Base-by-base conservation (phyloP, 2,888 invertebrate species). In the Charanyca ferruginea region DNA sequence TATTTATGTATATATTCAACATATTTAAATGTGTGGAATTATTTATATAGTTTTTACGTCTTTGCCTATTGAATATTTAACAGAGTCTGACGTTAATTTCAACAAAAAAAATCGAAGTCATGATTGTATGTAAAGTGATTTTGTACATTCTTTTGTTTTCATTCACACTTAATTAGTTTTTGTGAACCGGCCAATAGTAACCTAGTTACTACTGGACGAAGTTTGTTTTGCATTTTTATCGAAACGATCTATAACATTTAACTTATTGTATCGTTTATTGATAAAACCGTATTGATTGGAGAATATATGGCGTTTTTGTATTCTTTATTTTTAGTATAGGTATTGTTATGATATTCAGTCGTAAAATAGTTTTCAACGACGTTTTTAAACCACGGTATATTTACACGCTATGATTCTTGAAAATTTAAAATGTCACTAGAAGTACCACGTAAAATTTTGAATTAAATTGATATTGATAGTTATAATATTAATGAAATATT, bases 81-180 rank as follows among this genome's bases (percentile, higher is more conserved):
- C 58, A 66, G 58, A 65, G 22, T 35, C 53, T 73, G 80, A 83
- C 73, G 76, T 51, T 48, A 51, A 35, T 59, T 72, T 55, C 11
- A 51, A 72, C 57, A 72, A 72, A 80, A 66, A 81, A 68, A 59
- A 41, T 41, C 74, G 25, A 76, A 69, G 79, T 76, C 77, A 77
- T 63, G 74, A 72, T 81, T 79, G 74, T 79, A 81, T 84, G 78
- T 66, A 66, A 83, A 82, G 69, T 65, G 44, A 48, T 63, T 57
- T 55, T 47, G 25, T 42, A 32, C 6, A 52, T 25, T 59, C 59
- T 79, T 76, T 71, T 66, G 69, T 70, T 66, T 77, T 76, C 44
- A 22, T 60, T 25, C 16, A 57, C n/a, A 54, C 18, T 8, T 4
- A 28, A 52, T 65, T 55, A 52, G 16, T 47, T 60, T 55, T 45